Base-by-base conservation (phyloP, 2,797 vertebrate species). In the Sebastes glaucus region DNA sequence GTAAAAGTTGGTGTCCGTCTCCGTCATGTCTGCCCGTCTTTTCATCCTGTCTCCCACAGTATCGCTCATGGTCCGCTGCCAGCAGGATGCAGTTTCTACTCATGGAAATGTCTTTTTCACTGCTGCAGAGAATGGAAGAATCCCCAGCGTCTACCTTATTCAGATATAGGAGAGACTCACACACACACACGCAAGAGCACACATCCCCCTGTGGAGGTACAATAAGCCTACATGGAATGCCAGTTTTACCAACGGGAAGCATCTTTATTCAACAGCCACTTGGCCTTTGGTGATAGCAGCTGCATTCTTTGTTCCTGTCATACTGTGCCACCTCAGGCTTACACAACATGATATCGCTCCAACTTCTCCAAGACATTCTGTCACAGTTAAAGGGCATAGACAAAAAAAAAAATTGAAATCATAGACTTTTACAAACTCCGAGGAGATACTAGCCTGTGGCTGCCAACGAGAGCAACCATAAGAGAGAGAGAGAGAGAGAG, bases 221-320 rank as follows among this genome's bases (percentile, higher is more conserved):
- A 91, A 91, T 88, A 80, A 85, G 85, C 74, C 77, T 77, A 84
- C 85, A 87, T 67, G 79, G 82, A 74, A 86, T 76, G 88, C 80
- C 83, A 88, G 90, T 82, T 87, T 71, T 59, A 81, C 81, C 77
- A 67, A 87, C 38, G 61, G 88, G 79, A 87, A 84, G 77, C 88
- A 89, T 90, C 87, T 91, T 92, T 89, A 88, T 87, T 90, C 92
- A 92, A 88, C 82, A 93, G 89, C 77, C 86, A 86, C 87, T 91
- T 85, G 84, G 85, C 87, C 90, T 89, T 86, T 89, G 90, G 89
- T 90, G 92, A 90, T 87, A 80, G 92, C 73, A 85, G 86, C 87
- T 89, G 83, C 90, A 88, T 88, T 88, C 88, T 92, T 88, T 86
- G 88, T 92, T 89, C 82, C 84, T 74, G 88, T 86, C 87, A 82